These are phyloP conservation scores for Proteles cristata DNA, from an alignment of 2,113 vertebrate genomes.

Conservation along the genomic window DNA sequence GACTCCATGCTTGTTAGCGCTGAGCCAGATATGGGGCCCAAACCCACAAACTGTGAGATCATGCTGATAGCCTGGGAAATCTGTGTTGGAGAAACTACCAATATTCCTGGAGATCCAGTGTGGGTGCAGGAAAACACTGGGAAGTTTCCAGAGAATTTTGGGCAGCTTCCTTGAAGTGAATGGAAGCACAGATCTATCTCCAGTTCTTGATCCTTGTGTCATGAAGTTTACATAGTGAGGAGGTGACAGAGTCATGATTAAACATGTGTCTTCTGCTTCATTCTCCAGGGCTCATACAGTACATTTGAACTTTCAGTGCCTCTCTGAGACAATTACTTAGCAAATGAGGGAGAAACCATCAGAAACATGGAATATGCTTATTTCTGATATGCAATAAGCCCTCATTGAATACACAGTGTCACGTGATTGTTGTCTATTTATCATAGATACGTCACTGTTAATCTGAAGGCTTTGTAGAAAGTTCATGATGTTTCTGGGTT, in stretches of 20 bases:
- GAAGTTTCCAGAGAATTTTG: background rate
- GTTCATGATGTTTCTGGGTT: background rate
- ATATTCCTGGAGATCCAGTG: background rate
- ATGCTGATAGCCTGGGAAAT: background rate
- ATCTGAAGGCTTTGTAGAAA: background rate
- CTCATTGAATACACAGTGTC: background rate
- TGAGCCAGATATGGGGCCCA: no score
- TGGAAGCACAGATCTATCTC: background rate
- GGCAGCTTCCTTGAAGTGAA: background rate
- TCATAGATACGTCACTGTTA: background rate
- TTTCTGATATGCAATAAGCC: background rate
- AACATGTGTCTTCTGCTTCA: background rate
- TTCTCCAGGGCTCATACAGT: background rate
- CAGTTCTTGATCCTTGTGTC: background rate
- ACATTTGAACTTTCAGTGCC: background rate
- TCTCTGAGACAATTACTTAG: background rate
- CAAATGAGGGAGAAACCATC: background rate
- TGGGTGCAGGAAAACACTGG: background rate
- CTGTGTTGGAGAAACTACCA: background rate
- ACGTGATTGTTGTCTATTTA: conserved; percentile 3
- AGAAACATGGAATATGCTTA: background rate
- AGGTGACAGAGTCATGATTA: background rate
- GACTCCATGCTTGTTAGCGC: no score
- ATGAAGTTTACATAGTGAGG: background rate
- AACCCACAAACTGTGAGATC: no score